Evolutionary conservation across 2,113 vertebrate species (phyloP).

Genomic region (Natator depressus): DNA sequence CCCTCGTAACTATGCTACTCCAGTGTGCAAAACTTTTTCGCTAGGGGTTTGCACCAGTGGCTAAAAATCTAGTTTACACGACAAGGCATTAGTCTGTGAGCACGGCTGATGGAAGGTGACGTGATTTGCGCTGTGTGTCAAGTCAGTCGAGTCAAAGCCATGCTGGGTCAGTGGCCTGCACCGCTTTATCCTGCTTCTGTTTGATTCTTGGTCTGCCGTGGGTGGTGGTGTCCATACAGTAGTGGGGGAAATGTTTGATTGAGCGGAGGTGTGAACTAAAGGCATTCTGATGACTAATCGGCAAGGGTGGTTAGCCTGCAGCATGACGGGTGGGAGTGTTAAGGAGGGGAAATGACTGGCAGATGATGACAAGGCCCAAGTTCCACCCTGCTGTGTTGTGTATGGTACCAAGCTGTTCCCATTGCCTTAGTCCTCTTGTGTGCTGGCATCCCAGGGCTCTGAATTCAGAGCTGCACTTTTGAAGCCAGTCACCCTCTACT

Average conservation of each 20-base stretch:
- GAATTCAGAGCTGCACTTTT: background rate
- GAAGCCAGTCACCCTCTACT: background rate
- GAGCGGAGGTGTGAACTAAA: background rate
- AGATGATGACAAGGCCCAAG: background rate
- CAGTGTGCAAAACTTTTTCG: background rate
- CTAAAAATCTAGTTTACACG: background rate
- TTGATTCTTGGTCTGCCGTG: background rate
- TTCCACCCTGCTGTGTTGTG: background rate
- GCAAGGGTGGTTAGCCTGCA: background rate
- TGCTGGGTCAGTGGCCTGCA: background rate
- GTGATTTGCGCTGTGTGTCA: background rate
- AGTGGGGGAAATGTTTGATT: background rate
- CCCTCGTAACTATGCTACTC: background rate
- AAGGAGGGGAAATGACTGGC: background rate
- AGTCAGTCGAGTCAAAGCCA: background rate
- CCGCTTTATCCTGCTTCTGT: background rate
- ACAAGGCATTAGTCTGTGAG: background rate
- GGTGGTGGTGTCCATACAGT: background rate
- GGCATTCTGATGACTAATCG: background rate
- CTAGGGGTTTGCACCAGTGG: background rate
- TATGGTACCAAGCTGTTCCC: background rate
- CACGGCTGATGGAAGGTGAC: background rate
- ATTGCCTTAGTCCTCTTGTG: fast-evolving
- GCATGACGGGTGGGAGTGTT: constrained; percentile 1
- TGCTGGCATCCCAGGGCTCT: fast-evolving